Evolutionary conservation across 2,888 invertebrate species (phyloP), one percentile per base, ranked within the genome.

Genomic region (Apocheima hispidaria): DNA sequence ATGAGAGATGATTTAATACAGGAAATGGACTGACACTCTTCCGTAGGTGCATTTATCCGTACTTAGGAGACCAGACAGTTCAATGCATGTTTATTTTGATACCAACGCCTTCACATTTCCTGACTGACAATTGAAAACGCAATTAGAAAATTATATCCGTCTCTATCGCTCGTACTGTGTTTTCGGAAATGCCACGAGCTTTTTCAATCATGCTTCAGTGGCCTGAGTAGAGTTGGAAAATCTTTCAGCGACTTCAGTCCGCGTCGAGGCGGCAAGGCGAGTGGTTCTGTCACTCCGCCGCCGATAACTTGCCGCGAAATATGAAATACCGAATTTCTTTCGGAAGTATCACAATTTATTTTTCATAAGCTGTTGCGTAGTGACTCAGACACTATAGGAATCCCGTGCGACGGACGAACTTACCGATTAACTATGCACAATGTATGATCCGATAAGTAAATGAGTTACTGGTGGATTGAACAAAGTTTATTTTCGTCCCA

Each of bases 41-140:
- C 9, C 26, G 10, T 51, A 58, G 60, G 52, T 54, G 62, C 55
- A 60, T 46, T 57, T 46, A 18, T 28, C n/a, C 14, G 48, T 43
- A 53, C 52, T 50, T 51, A 58, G 73, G 72, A 83, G 77, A 78
- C 73, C 79, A 82, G 79, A 81, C 81, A 75, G 73, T 72, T 71
- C 69, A 75, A 65, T 80, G 80, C 78, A 84, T 85, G 87, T 88
- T 88, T 89, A 89, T 90, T 90, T 90, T 88, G 83, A 86, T 86
- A 81, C 82, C 66, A 79, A 79, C 82, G 87, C 86, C 81, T 84
- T 85, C 72, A 71, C 79, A 82, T 87, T 88, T 88, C 83, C 84
- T 87, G 52, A 48, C 35, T 57, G 61, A 60, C 53, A 60, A 41
- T 80, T 64, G 33, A 70, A 72, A 65, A 55, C 66, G 57, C 65